Percentiles rank a stretch among this genome's conserved stretches.
phyloP scores from a whole-genome alignment of 2,113 vertebrate species.

The Odontesthes bonariensis region DNA sequence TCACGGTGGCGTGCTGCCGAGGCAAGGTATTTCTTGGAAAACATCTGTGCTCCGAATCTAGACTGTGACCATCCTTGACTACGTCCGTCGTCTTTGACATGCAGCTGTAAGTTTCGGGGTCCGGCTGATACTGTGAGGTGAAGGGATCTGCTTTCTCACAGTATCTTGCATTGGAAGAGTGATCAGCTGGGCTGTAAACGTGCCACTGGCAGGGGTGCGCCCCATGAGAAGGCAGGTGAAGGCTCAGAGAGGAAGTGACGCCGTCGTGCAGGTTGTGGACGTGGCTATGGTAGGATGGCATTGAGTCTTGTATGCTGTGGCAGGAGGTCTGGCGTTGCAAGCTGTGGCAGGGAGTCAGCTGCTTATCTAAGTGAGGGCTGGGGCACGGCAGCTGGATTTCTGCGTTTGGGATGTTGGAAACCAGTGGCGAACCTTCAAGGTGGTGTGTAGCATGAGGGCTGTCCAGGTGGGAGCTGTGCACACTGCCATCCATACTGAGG shows the following conservation, averaged over 20 bases:
- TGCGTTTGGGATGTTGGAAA: conserved; percentile 64
- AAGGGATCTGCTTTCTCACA: conserved; percentile 81
- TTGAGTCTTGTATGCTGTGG: conserved; percentile 60
- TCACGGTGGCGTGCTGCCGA: conserved; percentile 82
- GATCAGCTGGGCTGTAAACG: conserved; percentile 80
- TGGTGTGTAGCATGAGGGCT: conserved; percentile 87
- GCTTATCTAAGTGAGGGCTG: conserved; percentile 85
- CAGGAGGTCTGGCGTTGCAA: conserved; percentile 66
- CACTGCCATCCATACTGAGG: conserved; percentile 89
- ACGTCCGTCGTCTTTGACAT: conserved; percentile 77
- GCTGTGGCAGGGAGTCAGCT: conserved; percentile 59
- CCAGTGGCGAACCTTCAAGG: conserved; percentile 73
- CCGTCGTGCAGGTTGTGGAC: conserved; percentile 64
- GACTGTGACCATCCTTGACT: conserved; percentile 74
- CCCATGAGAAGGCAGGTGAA: conserved; percentile 69
- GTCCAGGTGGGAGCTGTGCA: conserved; percentile 88
- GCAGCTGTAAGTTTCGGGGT: conserved; percentile 55
- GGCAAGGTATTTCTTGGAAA: conserved; percentile 82
- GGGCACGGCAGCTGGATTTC: conserved; percentile 64
- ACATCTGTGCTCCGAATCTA: conserved; percentile 74
- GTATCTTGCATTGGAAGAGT: conserved; percentile 67
- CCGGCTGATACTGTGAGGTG: conserved; percentile 75
- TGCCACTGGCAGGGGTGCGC: conserved; percentile 80
- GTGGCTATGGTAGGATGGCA: conserved; percentile 52
- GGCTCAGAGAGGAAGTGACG: conserved; percentile 66